Evolutionary conservation across 1,140 invertebrate species (phyloP).

Genomic region (Sitophilus oryzae): DNA sequence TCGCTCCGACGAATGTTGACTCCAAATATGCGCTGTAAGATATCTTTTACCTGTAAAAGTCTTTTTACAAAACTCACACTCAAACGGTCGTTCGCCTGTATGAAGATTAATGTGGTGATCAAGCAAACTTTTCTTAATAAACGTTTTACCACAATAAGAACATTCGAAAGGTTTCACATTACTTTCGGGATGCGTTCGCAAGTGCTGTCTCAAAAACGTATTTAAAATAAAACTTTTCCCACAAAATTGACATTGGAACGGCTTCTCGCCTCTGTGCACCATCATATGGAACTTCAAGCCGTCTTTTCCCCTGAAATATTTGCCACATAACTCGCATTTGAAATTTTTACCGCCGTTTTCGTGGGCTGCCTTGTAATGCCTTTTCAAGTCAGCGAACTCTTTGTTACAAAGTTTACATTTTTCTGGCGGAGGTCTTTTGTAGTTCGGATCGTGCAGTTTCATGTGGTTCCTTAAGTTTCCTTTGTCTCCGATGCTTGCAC

Average conservation of each 20-base stretch:
- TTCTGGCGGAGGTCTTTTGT: conserved; percentile 53
- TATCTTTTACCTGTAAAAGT: conserved; percentile 57
- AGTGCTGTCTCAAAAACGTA: conserved; percentile 19
- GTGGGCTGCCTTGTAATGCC: conserved; percentile 47
- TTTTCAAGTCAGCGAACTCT: conserved; percentile 45
- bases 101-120: conserved; percentile 49
- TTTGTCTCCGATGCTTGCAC: conserved; percentile 64
- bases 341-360: conserved; percentile 21
- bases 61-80: conserved; percentile 47
- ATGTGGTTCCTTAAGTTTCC: conserved; percentile 44
- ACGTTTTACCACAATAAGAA: conserved; percentile 48
- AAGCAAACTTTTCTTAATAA: conserved; percentile 45
- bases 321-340: conserved; percentile 20
- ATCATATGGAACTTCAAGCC: conserved; percentile 19
- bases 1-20: conserved; percentile 3
- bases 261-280: conserved; percentile 21
- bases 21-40: conserved; percentile 49
- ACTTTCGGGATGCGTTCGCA: conserved; percentile 19
- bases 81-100: conserved; percentile 44
- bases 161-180: conserved; percentile 33
- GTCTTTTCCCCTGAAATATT: conserved; percentile 17
- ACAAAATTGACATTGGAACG: conserved; percentile 19
- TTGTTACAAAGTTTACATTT: conserved; percentile 32
- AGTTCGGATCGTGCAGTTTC: conserved; percentile 53
- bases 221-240: conserved; percentile 17